Base-by-base conservation (phyloP, 2,797 vertebrate species). In the Echiichthys vipera region DNA sequence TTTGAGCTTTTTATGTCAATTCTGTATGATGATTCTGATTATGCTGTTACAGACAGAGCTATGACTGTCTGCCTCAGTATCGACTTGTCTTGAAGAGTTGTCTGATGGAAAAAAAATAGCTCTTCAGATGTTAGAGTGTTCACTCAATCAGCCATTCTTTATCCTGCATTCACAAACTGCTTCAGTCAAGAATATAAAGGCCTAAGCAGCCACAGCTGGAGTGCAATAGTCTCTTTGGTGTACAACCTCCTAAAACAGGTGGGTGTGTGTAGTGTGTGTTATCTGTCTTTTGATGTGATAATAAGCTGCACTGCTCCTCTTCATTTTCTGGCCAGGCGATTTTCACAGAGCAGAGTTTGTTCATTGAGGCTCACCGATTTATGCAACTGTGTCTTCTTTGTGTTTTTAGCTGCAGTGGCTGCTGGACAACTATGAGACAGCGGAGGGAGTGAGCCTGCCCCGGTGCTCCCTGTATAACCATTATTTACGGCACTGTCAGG, bases 401-500 rank as follows among this genome's bases (percentile, higher is more conserved):
- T 90, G 54, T 87, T 82, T 71, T 63, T 74, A 99, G 98, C 94
- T 99, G 76, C 97, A 98, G 93, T 99, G 98, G 98, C 94, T 99
- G 86, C 84, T 99, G 92, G 97, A 99, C 80, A 99, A 99, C 88
- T 99, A 99, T 0, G 98, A 99, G 91, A 98, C 97, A 0, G 97
- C 98, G 0, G 98, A 99, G 65, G 98, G 98, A 0, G 98, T 99
- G 51, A 99, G 98, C 85, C 94, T 99, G 25, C 96, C 98, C 37
- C 88, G 98, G 9, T 97, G 97, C 87, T 98, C 98, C 2, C 95
- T 99, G 6, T 99, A 99, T 84, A 97, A 96, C 94, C 98, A 99
- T 83, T 99, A 99, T 93, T 90, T 99, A 56, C 87, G 96, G 43
- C 98, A 99, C 95, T 99, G 98, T 89, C 97, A 99, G 89, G 98